Base-by-base conservation (phyloP, 2,888 invertebrate species). In the Spisula solida region DNA sequence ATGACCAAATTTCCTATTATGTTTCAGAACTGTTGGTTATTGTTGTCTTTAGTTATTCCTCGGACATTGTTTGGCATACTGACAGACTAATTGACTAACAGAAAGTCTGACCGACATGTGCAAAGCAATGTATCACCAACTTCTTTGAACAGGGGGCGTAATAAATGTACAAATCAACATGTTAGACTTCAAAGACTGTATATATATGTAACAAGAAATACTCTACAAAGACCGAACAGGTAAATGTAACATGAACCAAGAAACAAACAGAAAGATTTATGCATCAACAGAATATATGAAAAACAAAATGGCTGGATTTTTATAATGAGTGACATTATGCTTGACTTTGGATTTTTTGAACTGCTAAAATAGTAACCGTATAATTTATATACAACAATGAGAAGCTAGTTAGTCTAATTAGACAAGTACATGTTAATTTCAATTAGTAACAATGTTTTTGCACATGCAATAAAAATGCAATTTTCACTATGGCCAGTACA, bases 171-270 rank as follows among this genome's bases (percentile, higher is more conserved):
- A 84, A 84, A 78, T 84, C 25, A 78, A 84, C 86, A 86, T 82
- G 75, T 86, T 86, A 86, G 81, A 81, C 81, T 86, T 60, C 34
- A 81, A 80, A 86, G 41, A 75, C 60, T 86, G 81, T 81, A 51
- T 86, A 85, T 79, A 85, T 85, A 75, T 31, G 80, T 80, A 85
- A 85, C 85, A 85, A 85, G 55, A 48, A 85, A 85, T 84, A 84
- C 70, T 84, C 75, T 84, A 84, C 84, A 84, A 51, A 81, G 60
- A 66, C 25, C 60, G n/a, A 66, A 25, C 25, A 66, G 34, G 47
- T 78, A 47, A 34, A 78, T 78, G 78, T 78, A 78, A 34, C 47
- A 78, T 31, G 47, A 78, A 20, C 12, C 1, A 20, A 80, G n/a
- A n/a, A 80, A 48, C 12, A 80, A 34, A 80, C n/a, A 51, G 20